Evolutionary conservation across 2,797 vertebrate genomes (phyloP).

Genomic region (Austrolebias charrua): DNA sequence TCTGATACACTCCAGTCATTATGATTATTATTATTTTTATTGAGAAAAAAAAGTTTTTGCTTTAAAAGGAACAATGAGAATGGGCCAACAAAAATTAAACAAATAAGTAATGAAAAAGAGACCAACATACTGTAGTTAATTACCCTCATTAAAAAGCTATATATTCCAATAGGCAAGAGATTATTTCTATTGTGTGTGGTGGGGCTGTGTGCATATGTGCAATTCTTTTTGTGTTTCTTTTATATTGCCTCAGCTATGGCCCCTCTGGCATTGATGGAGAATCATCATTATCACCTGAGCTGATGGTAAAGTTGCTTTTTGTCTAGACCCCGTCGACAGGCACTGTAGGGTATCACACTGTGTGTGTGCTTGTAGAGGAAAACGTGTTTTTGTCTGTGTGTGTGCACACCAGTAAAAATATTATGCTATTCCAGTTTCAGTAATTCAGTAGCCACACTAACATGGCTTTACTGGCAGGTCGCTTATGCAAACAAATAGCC

Average conservation of each 20-base stretch:
- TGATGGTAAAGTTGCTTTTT: slow-evolving; percentile 64
- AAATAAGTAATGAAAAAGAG: slow-evolving; percentile 45
- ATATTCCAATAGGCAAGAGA: slow-evolving; percentile 50
- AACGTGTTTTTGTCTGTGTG: slow-evolving; percentile 6
- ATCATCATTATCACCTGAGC: slow-evolving; percentile 69
- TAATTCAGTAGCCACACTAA: slow-evolving; percentile 54
- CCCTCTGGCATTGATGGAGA: slow-evolving; percentile 68
- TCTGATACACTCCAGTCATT: neutral
- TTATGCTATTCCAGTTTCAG: slow-evolving; percentile 44
- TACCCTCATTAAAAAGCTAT: slow-evolving; percentile 63
- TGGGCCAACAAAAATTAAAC: slow-evolving; percentile 15
- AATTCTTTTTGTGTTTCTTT: slow-evolving; percentile 25
- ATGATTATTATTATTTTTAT: neutral
- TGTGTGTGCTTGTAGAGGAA: slow-evolving; percentile 19
- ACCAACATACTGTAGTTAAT: slow-evolving; percentile 53
- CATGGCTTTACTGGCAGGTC: slow-evolving; percentile 62
- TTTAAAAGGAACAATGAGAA: slow-evolving; percentile 14
- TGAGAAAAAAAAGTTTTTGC: too few species aligned
- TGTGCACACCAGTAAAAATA: slow-evolving; percentile 26
- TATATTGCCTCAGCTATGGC: slow-evolving; percentile 46
- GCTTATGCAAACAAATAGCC: slow-evolving; percentile 74
- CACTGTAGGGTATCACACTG: slow-evolving; percentile 45
- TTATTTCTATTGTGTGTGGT: slow-evolving; percentile 37
- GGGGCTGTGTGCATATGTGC: slow-evolving; percentile 7
- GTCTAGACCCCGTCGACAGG: slow-evolving; percentile 48